phyloP scores from a whole-genome alignment of 2,888 invertebrate genomes.

The Andrena hattorfiana region DNA sequence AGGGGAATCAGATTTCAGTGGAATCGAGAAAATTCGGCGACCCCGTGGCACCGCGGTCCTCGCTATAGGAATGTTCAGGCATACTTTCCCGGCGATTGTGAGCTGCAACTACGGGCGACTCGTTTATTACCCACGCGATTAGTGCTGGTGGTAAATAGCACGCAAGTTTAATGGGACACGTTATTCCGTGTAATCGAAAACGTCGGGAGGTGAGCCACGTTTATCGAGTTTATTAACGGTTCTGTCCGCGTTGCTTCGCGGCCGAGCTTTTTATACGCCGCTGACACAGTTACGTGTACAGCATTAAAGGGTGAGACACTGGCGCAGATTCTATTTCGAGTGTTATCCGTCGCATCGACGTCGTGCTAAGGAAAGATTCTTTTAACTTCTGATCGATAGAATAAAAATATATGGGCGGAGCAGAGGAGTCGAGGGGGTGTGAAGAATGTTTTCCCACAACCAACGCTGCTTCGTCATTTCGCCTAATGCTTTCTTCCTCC shows the following conservation, averaged over 20 bases:
- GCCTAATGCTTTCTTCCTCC: slow-evolving; percentile 43
- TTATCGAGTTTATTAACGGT: slow-evolving; percentile 45
- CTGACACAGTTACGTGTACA: slow-evolving; percentile 40
- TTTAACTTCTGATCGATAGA: slow-evolving; percentile 31
- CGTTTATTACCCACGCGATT: no score
- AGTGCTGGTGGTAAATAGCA: no score
- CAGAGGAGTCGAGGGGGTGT: not conserved
- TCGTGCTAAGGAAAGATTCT: slow-evolving; percentile 31
- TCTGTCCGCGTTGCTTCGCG: not conserved
- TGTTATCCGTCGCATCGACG: slow-evolving; percentile 17
- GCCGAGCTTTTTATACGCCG: slow-evolving; percentile 36
- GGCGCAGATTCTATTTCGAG: slow-evolving; percentile 35
- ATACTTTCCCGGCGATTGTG: no score
- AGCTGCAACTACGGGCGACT: no score
- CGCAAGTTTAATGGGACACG: slow-evolving; percentile 23
- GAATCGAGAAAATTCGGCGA: no score
- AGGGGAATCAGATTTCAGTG: not conserved
- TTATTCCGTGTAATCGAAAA: slow-evolving; percentile 48
- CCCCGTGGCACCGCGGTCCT: no score
- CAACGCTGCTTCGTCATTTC: slow-evolving; percentile 39
- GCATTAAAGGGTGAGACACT: slow-evolving; percentile 24
- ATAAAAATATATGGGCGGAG: not conserved
- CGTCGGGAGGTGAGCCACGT: slow-evolving; percentile 34
- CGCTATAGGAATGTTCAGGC: no score
- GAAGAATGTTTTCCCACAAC: not conserved